phyloP scores from a whole-genome alignment of 2,797 vertebrate species.

The Hemibagrus guttatus region DNA sequence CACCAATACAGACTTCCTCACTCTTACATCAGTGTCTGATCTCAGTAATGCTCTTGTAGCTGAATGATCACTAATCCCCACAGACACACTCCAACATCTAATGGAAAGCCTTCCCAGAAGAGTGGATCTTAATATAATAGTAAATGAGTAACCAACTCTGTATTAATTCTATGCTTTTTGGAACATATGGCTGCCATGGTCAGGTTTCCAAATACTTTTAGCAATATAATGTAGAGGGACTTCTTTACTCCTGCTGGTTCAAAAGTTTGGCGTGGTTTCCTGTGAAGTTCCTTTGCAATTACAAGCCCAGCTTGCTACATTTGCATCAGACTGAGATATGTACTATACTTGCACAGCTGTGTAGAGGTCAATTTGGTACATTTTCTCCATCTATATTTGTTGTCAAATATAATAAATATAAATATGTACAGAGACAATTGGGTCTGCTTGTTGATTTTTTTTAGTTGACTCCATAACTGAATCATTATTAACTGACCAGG shows the following conservation, averaged over 20 bases:
- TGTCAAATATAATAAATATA: constrained; percentile 24
- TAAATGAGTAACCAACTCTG: not conserved
- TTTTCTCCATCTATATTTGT: not conserved
- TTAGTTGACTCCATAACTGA: not conserved
- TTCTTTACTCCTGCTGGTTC: not conserved
- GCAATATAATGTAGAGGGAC: not conserved
- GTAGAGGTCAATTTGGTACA: not conserved
- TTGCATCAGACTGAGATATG: not conserved
- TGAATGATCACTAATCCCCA: not conserved
- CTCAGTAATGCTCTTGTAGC: not conserved
- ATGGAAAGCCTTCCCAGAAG: not conserved
- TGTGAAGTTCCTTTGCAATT: not conserved
- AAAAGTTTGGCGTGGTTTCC: not conserved
- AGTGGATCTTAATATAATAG: not conserved
- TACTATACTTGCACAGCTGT: not conserved
- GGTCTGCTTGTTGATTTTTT: constrained; percentile 2
- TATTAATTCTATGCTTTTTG: not conserved
- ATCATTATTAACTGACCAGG: not conserved
- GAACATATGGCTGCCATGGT: not conserved
- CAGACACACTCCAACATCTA: not conserved
- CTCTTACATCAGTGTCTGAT: not conserved
- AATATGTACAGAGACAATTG: not conserved
- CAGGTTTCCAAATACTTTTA: not conserved
- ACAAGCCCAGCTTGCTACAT: not conserved
- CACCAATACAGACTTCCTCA: not conserved